phyloP scores from a whole-genome alignment of 2,888 invertebrate species.

The Hypercompe scribonia region DNA sequence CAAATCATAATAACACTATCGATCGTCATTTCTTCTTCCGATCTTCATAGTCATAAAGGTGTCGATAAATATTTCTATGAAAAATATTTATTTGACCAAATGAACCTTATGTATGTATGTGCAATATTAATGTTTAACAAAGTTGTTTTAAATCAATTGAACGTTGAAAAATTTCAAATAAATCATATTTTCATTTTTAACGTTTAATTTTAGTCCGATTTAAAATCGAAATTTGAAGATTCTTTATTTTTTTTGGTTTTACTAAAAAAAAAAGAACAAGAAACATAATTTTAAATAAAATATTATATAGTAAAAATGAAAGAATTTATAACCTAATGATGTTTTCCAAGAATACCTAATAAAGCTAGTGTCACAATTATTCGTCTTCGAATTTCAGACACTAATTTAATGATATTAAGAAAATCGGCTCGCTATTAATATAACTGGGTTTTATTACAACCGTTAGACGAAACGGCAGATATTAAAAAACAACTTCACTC shows the following conservation, averaged over 20 bases:
- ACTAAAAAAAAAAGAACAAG: too few species aligned
- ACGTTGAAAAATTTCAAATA: not conserved
- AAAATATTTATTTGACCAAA: not conserved
- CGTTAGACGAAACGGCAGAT: not conserved
- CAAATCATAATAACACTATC: not conserved
- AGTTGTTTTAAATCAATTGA: not conserved
- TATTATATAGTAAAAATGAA: too few species aligned
- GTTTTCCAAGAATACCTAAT: not conserved
- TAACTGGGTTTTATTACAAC: not conserved
- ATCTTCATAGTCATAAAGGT: not conserved
- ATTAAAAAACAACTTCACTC: not conserved
- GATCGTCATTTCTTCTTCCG: constrained; percentile 8
- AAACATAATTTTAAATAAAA: too few species aligned
- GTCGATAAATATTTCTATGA: not conserved
- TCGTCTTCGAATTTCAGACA: not conserved
- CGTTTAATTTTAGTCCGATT: too few species aligned
- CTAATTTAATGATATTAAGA: not conserved
- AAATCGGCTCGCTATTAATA: not conserved
- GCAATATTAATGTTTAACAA: not conserved
- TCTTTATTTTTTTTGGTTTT: too few species aligned
- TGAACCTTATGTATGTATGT: not conserved
- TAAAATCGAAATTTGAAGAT: too few species aligned
- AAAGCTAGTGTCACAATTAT: not conserved
- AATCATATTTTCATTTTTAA: not conserved
- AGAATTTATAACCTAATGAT: too few species aligned